These are phyloP conservation scores for Hypena proboscidalis DNA, from an alignment of 2,888 invertebrate genomes.

Conservation along the genomic window DNA sequence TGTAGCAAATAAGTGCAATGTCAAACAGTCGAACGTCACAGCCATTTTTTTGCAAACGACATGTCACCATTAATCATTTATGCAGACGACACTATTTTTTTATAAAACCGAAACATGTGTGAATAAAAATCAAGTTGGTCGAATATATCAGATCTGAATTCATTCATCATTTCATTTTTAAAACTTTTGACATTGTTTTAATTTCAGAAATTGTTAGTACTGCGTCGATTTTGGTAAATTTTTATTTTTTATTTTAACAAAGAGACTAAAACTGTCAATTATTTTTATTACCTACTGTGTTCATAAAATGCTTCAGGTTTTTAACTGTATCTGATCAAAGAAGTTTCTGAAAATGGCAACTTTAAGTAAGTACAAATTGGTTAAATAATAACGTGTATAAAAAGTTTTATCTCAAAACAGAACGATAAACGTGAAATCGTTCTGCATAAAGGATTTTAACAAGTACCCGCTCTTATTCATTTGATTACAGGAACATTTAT, in stretches of 20 bases:
- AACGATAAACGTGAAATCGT: not conserved
- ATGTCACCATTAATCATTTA: constrained; percentile 27
- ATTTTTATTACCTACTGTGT: constrained; percentile 3
- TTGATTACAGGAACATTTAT: constrained; percentile 27
- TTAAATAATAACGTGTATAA: not conserved
- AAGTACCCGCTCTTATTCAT: constrained; percentile 7
- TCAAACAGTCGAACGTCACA: constrained; percentile 29
- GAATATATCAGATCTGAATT: constrained; percentile 10
- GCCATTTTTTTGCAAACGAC: constrained; percentile 26
- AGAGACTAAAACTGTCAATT: constrained; percentile 5
- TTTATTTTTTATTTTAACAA: constrained; percentile 2
- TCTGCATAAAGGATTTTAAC: not conserved
- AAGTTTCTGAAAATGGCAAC: constrained; percentile 2
- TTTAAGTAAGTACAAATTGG: constrained; percentile 3
- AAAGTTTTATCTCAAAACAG: constrained; percentile 2
- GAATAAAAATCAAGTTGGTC: constrained; percentile 10
- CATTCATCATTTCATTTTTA: not conserved
- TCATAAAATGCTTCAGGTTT: too few species aligned
- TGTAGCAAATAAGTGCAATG: constrained; percentile 33
- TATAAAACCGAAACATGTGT: constrained; percentile 18
- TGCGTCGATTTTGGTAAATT: not conserved
- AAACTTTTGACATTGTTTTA: not conserved
- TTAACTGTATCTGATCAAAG: too few species aligned
- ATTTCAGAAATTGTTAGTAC: not conserved
- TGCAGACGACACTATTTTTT: constrained; percentile 15